Evolutionary conservation across 2,797 vertebrate species (phyloP).

Genomic region (Neomorphus geoffroyi): DNA sequence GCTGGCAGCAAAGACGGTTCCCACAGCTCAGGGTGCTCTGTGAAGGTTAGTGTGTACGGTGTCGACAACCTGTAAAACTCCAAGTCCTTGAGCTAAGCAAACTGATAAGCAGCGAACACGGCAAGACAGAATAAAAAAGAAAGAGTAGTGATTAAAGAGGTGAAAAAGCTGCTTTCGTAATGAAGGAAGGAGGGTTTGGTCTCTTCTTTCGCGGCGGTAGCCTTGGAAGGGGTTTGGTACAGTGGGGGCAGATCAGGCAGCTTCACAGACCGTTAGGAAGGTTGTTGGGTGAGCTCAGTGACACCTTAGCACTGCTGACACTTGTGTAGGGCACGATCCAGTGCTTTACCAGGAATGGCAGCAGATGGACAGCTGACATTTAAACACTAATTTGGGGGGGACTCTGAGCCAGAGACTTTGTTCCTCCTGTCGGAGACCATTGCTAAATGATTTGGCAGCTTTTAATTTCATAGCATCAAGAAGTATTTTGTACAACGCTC

Average conservation of each 20-base stretch:
- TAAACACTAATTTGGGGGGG: neutral
- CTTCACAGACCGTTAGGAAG: neutral
- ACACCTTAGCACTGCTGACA: constrained; percentile 20
- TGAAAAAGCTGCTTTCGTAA: neutral
- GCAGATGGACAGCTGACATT: neutral
- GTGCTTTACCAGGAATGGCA: neutral
- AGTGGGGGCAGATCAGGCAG: neutral
- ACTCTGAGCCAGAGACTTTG: neutral
- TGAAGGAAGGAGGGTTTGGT: neutral
- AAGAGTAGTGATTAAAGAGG: neutral
- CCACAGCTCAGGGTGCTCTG: neutral
- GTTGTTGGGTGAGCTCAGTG: neutral
- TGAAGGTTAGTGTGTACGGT: accelerated
- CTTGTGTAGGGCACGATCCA: neutral
- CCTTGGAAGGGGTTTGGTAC: neutral
- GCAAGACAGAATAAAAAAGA: neutral
- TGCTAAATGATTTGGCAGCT: neutral
- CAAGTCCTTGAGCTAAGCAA: neutral
- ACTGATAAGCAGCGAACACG: neutral
- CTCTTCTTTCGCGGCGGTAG: neutral
- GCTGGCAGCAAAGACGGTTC: neutral
- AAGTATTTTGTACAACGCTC: neutral
- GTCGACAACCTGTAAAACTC: neutral
- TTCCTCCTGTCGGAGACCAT: neutral
- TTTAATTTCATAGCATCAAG: neutral